phyloP scores from a whole-genome alignment of 2,113 vertebrate species.

The Xyliphius kryptos region DNA sequence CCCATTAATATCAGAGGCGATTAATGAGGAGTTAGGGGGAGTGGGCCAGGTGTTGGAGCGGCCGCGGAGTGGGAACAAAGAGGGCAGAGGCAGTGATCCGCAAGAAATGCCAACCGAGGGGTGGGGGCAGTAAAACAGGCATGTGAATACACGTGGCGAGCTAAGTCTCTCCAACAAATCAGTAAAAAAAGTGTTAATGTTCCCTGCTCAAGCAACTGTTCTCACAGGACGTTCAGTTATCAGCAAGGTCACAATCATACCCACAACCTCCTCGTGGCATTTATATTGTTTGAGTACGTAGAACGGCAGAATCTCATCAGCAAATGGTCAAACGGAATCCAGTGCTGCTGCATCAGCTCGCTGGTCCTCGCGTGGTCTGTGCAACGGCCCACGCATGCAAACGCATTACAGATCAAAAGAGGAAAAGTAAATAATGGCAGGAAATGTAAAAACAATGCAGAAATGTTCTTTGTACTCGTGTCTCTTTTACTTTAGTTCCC shows the following conservation, averaged over 20 bases:
- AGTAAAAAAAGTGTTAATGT: constrained; percentile 10
- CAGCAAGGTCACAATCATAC: no score
- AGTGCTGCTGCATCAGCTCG: no score
- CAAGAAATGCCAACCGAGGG: constrained; percentile 61
- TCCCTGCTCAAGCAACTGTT: constrained; percentile 6
- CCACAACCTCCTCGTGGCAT: no score
- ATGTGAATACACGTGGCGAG: constrained; percentile 17
- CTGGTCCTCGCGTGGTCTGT: no score
- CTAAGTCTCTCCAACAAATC: neutral
- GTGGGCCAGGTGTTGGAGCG: constrained; percentile 65
- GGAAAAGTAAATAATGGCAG: no score
- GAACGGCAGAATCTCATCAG: no score
- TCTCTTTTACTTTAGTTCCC: constrained; percentile 31
- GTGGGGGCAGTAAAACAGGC: constrained; percentile 19
- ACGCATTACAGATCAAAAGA: no score
- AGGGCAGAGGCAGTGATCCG: constrained; percentile 65
- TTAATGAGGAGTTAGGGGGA: constrained; percentile 61
- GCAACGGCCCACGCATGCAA: no score
- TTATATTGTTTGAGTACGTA: no score
- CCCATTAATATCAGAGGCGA: constrained; percentile 71
- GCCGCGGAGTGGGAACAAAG: constrained; percentile 67
- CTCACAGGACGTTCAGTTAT: no score
- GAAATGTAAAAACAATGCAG: no score
- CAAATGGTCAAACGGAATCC: no score
- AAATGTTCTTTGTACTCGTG: constrained; percentile 10